These are phyloP conservation scores for Oligia strigilis DNA, from an alignment of 2,888 invertebrate genomes.

Conservation along the genomic window DNA sequence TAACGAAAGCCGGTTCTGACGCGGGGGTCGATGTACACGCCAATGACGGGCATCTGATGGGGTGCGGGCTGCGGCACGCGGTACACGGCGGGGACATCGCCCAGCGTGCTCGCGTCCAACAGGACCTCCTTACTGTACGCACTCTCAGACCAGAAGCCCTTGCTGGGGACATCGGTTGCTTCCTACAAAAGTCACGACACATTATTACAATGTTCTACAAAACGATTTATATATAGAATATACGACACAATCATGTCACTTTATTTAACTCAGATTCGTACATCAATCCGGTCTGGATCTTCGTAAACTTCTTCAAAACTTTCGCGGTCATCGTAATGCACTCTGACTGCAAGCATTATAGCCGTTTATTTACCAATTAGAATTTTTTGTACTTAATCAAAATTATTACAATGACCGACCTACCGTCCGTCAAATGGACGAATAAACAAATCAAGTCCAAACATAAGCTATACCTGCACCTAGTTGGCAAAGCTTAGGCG, in stretches of 20 bases:
- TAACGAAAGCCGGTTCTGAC: conserved; percentile 94
- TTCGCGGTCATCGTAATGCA: conserved; percentile 42
- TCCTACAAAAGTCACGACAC: conserved; percentile 76
- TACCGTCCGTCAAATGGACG: conserved; percentile 61
- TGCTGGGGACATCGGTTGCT: conserved; percentile 76
- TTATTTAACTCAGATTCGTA: conserved; percentile 19
- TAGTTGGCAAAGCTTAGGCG: conserved; percentile 74
- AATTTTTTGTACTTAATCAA: conserved; percentile 28
- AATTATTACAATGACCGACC: conserved; percentile 72
- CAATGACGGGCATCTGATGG: conserved; percentile 93
- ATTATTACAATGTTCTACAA: conserved; percentile 25
- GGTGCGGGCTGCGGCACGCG: conserved; percentile 90
- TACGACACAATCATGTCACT: conserved; percentile 11
- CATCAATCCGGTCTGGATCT: conserved; percentile 53
- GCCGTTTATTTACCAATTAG: conserved; percentile 25
- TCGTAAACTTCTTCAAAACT: conserved; percentile 59
- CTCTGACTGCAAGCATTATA: conserved; percentile 65
- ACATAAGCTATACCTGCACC: conserved; percentile 58
- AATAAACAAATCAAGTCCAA: conserved; percentile 74
- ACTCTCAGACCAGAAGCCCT: conserved; percentile 79
- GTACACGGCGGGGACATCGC: conserved; percentile 92
- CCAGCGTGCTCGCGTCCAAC: conserved; percentile 91
- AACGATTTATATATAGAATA: neutral
- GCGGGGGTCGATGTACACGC: conserved; percentile 93
- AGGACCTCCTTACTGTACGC: conserved; percentile 80